These are phyloP conservation scores for Amiota mariae DNA, from an alignment of 2,888 invertebrate genomes.

Conservation along the genomic window DNA sequence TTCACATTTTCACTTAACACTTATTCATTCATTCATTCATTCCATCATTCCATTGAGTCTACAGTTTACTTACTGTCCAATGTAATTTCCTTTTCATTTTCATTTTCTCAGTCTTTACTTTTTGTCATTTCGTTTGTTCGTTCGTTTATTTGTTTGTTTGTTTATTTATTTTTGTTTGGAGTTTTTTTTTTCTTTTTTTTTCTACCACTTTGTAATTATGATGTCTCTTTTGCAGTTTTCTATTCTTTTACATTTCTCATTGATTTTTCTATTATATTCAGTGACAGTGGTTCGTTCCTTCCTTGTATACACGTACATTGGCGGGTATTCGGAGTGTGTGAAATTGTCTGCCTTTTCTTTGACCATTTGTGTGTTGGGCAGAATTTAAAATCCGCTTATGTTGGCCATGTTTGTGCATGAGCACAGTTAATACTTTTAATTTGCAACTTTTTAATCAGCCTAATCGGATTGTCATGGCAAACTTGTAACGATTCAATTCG, in stretches of 20 bases:
- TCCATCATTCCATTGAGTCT: neutral
- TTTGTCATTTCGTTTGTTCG: slow-evolving; percentile 44
- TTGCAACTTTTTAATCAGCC: slow-evolving; percentile 67
- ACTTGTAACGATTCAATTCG: slow-evolving; percentile 55
- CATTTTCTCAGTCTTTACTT: slow-evolving; percentile 36
- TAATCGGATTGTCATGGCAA: slow-evolving; percentile 60
- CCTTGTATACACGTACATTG: too few relatives aligned
- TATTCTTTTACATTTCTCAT: slow-evolving; percentile 28
- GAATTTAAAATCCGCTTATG: slow-evolving; percentile 62
- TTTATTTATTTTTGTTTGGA: slow-evolving; percentile 20
- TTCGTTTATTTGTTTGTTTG: slow-evolving; percentile 39
- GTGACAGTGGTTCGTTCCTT: slow-evolving; percentile 2
- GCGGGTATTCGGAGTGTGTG: slow-evolving; percentile 32
- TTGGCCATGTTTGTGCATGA: slow-evolving; percentile 59
- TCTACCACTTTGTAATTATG: slow-evolving; percentile 54
- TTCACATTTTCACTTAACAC: slow-evolving; percentile 30
- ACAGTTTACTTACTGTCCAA: neutral
- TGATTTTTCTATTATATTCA: slow-evolving; percentile 49
- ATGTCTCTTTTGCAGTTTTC: slow-evolving; percentile 36
- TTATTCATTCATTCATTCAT: too few relatives aligned
- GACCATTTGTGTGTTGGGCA: slow-evolving; percentile 42
- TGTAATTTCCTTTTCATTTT: slow-evolving; percentile 23
- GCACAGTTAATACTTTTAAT: slow-evolving; percentile 60
- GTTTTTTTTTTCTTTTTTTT: slow-evolving; percentile 18
- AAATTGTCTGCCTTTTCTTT: slow-evolving; percentile 35